phyloP scores from a whole-genome alignment of 1,140 invertebrate genomes.

The Mamestra configurata region DNA sequence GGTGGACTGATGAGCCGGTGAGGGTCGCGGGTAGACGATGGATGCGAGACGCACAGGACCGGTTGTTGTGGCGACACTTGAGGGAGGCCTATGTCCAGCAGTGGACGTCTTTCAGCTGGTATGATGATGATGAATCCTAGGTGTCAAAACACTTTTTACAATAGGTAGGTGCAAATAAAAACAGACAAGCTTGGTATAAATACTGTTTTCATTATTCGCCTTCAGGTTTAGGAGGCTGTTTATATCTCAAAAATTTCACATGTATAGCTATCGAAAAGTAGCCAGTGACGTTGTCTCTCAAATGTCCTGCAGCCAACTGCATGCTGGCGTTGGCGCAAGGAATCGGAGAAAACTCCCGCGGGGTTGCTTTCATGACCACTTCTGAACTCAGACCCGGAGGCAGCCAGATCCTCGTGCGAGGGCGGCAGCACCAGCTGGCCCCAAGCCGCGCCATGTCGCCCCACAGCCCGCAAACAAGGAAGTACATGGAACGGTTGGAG shows the following conservation, averaged over 20 bases:
- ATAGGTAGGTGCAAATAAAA: neutral
- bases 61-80: too few species aligned
- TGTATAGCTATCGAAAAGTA: slow-evolving; percentile 71
- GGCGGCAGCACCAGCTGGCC: slow-evolving; percentile 70
- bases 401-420: slow-evolving; percentile 67
- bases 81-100: too few species aligned
- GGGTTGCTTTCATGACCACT: slow-evolving; percentile 64
- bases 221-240: slow-evolving; percentile 37
- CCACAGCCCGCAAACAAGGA: slow-evolving; percentile 72
- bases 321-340: slow-evolving; percentile 58
- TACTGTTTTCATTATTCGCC: slow-evolving; percentile 14
- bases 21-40: too few species aligned
- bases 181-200: neutral
- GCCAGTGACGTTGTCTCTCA: slow-evolving; percentile 69
- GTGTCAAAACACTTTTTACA: too few species aligned
- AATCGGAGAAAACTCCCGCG: slow-evolving; percentile 58
- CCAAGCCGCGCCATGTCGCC: slow-evolving; percentile 65
- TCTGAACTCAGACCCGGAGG: slow-evolving; percentile 66
- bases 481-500: slow-evolving; percentile 64
- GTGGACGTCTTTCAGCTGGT: too few species aligned
- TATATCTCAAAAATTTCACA: slow-evolving; percentile 71
- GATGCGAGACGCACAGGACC: too few species aligned
- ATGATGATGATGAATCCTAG: too few species aligned
- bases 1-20: too few species aligned
- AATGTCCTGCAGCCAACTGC: slow-evolving; percentile 71